Base-by-base conservation (phyloP, 2,888 invertebrate genomes). In the Schrankia costaestrigalis region DNA sequence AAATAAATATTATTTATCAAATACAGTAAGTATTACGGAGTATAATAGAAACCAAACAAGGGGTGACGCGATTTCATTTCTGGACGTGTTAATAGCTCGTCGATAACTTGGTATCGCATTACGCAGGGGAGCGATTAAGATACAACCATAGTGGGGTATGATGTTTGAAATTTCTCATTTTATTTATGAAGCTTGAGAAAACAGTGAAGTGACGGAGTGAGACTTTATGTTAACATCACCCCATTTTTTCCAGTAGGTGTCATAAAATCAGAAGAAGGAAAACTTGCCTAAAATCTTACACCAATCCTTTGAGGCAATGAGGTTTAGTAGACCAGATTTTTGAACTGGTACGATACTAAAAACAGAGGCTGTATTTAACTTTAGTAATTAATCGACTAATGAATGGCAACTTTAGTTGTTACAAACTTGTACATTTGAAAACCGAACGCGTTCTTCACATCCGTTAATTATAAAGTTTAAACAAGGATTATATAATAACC, bases 21-120 rank as follows among this genome's bases (percentile, higher is more conserved):
- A 23, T 23, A 4, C 3, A 23, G 11, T 23, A 11, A 11, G 23
- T 23, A 11, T n/a, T 11, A 23, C 31, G 8, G 33, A 32, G 23
- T 31, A 25, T 39, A 41, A 35, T 41, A 48, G 39, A 56, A 47
- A 44, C 43, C 45, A 46, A 56, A 51, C 47, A 47, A 41, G 44
- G 59, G 53, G 47, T 39, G 52, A 35, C 39, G 34, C 41, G 60
- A 63, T 65, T 63, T 59, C 56, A 61, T 65, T 63, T 59, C 52
- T 56, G 47, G 44, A 53, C 39, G 44, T 56, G 60, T 56, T 63
- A 57, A 63, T 60, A 60, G 63, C 54, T 50, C 14, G 25, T 35
- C 47, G 49, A 63, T 59, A 56, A 45, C 48, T 40, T 34, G 33
- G 37, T 57, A 63, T 66, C 56, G 49, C 35, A 46, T 63, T 59